A percentile compares a stretch with the other conserved stretches of the same genome.
These are phyloP conservation scores for Acromyrmex charruanus DNA, from an alignment of 1,140 invertebrate species.

Conservation along the genomic window DNA sequence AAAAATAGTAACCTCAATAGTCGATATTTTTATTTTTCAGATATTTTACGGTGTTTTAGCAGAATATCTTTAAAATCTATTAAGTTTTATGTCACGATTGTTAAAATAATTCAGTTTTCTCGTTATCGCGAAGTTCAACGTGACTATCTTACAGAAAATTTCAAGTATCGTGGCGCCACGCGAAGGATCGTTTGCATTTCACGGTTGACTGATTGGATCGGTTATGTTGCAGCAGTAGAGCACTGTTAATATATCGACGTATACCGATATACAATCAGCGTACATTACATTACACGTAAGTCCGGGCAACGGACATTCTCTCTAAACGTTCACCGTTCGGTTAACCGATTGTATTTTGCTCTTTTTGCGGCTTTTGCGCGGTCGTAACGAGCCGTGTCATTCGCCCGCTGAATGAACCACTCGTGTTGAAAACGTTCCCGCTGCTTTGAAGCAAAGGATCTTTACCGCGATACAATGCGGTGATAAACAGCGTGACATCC, in stretches of 20 bases:
- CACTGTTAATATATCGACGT: conserved; percentile 17
- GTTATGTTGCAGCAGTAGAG: not conserved
- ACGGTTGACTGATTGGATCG: conserved; percentile 31
- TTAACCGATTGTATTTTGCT: conserved; percentile 37
- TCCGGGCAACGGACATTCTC: not conserved
- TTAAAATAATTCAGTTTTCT: not conserved
- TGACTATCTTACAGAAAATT: not conserved
- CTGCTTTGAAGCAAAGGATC: not conserved
- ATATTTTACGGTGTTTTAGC: not conserved
- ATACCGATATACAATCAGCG: not conserved
- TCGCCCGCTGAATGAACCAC: conserved; percentile 18
- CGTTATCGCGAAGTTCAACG: not conserved
- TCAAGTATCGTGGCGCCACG: conserved; percentile 12
- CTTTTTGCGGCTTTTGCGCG: conserved; percentile 34
- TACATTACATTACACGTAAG: not conserved
- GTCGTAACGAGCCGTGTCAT: conserved; percentile 28
- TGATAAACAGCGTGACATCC: conserved; percentile 29
- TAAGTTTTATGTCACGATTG: not conserved
- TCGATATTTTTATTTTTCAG: not conserved
- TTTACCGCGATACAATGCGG: conserved; percentile 2
- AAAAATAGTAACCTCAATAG: too few species aligned
- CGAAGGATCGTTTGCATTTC: conserved; percentile 17
- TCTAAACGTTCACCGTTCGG: conserved; percentile 26
- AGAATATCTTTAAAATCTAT: not conserved
- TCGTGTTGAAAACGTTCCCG: conserved; percentile 18